Base-by-base conservation (phyloP, 1,140 invertebrate species). In the Drosophila littoralis region DNA sequence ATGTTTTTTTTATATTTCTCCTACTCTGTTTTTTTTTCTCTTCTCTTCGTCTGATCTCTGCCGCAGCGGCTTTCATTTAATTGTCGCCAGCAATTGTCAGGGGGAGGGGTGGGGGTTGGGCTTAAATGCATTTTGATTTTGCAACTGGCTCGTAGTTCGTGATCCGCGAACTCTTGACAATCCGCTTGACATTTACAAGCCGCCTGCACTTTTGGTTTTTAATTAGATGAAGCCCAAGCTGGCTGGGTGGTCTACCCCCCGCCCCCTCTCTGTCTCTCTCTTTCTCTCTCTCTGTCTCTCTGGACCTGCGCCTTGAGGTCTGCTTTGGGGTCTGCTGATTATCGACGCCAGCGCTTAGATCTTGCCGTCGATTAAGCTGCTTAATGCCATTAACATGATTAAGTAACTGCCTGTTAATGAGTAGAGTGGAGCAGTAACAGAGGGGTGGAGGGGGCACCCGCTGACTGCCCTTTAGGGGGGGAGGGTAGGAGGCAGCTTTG, bases 371-470 rank as follows among this genome's bases (percentile, higher is more conserved):
- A 88, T 88, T 89, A 83, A 88, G 83, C 83, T 77, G 84, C 84
- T 88, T 88, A 88, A 88, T 88, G 77, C 80, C 84, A 88, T 89
- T 88, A 88, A 88, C 84, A 88, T 88, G 84, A 88, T 88, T 89
- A 88, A 88, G 63, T 64, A 75, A 69, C 82, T 76, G 71, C 54
- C 36, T 17, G 52, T 12, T 22, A 50, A 51, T 43, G 43, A 15
- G 15, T 17, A 2, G 22, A 28, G 43, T 54, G 32, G 35, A 46
- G 59, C 22, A 28, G 22, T 28, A 28, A 28, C 22, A 28, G 22
- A 28, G 22, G 22, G 17, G n/a, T n/a, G n/a, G 22, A 5, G 22
- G 22, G 22, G 22, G 22, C 22, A 28, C 22, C 22, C 22, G 22
- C 22, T 28, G 22, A 43, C 15, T 38, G 57, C 67, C 50, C 40